Evolutionary conservation across 2,113 vertebrate genomes (phyloP), one percentile per base, ranked within the genome.

Genomic region (Piprites chloris): DNA sequence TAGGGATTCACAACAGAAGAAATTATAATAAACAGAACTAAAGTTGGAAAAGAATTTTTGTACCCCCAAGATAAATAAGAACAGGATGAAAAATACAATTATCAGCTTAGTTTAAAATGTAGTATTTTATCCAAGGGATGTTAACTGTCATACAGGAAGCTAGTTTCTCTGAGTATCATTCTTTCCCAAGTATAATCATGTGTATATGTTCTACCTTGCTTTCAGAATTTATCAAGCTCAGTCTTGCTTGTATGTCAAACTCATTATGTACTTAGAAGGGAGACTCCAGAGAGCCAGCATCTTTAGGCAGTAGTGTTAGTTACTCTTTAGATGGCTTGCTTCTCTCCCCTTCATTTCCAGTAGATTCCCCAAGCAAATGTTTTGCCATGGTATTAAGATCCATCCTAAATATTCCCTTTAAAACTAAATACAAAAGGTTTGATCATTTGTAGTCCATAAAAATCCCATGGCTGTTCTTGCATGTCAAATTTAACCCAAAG

Each of bases 371-470:
- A 65, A 58, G 68, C 46, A 83, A 80, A 77, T 47, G 16, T 93
- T 95, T 92, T 80, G 59, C 74, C 28, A 35, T 3, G 0, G 4
- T 65, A n/a, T 90, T 94, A 85, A 90, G 72, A 80, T 74, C 79
- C 68, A 47, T 93, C 55, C 89, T 93, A 93, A 93, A 77, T 80
- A 77, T 11, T 90, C 75, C 58, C 59, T 85, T 90, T 56, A 90
- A 90, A 95, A 66, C 71, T 92, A 80, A 73, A 55, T 80, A 74
- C 75, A 63, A 86, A 65, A 80, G 55, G 26, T 86, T 83, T 89
- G 65, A 95, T 97, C 83, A 86, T 93, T 96, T 90, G n/a, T 94
- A 84, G 88, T 95, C 94, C 93, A 83, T 93, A 95, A 94, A 95
- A 96, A 90, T 94, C 94, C 68, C 92, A 88, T 95, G 85, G 95